Evolutionary conservation across 2,888 invertebrate genomes (phyloP), one percentile per base, ranked within the genome.

Genomic region (Pyrochroa serraticornis): DNA sequence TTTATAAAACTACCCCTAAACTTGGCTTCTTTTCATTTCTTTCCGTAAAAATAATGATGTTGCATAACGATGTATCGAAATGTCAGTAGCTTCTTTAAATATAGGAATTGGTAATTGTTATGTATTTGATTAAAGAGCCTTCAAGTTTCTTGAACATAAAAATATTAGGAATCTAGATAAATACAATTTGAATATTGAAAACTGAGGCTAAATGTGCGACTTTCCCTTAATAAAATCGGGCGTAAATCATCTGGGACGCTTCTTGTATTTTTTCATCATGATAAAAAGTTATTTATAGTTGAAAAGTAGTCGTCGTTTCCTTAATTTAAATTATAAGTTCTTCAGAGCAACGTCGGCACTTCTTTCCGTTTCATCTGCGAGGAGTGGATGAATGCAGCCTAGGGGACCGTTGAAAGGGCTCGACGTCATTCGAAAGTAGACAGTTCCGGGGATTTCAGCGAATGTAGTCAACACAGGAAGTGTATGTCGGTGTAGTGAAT

Each of bases 271-370:
- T 55, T 57, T 51, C 51, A 51, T 50, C 46, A 46, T 46, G 57
- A 57, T 57, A 57, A 57, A 51, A 42, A 41, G 44, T 57, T 51
- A 57, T 57, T 57, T 57, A 57, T 57, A 57, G 57, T 57, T 50
- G 39, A 46, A 57, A 51, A 51, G 50, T 57, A 51, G 57, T 57
- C 50, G 50, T 41, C 46, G 46, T 51, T 57, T 57, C 57, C 57
- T 57, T 47, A 44, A 57, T 57, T 57, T 57, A 57, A 57, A 57
- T 57, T 57, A 51, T 42, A 49, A 49, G 55, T 55, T 41, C 30
- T 49, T 56, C 44, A 43, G 35, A 49, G 43, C 22, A 22, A 22
- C 22, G 35, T 22, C 48, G 10, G 32, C 9, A 43, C 43, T 55
- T 55, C 54, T 42, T 55, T 55, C 54, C 54, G 46, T 55, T 47